A percentile compares a stretch with the other conserved stretches of the same genome.
These are phyloP conservation scores for Drosophila grimshawi DNA, from an alignment of 1,140 invertebrate genomes.

Conservation along the genomic window DNA sequence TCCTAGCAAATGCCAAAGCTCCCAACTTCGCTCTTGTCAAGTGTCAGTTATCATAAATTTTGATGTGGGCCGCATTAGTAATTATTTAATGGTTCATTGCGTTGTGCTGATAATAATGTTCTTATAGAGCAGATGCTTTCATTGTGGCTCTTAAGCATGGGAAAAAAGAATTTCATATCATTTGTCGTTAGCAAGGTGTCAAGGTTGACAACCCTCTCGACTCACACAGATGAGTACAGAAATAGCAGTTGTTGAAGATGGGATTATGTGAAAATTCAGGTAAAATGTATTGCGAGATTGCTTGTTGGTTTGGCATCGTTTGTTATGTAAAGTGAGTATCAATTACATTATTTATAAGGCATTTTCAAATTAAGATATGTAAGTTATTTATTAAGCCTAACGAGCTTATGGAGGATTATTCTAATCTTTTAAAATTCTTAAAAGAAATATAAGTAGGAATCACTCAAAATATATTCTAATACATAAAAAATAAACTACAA, in stretches of 20 bases:
- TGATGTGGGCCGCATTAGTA: slow-evolving; percentile 52
- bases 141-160: background rate
- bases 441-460: no score
- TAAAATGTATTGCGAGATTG: background rate
- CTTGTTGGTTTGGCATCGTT: background rate
- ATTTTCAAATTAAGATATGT: no score
- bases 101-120: slow-evolving; percentile 3
- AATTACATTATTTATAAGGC: no score
- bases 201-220: background rate
- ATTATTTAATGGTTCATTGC: slow-evolving; percentile 67
- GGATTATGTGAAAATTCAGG: background rate
- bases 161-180: background rate
- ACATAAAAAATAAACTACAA: no score
- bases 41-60: slow-evolving; percentile 43
- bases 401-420: no score
- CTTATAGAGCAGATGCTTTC: slow-evolving; percentile 1
- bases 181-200: slow-evolving; percentile 6
- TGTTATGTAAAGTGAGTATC: no score
- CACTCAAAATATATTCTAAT: no score
- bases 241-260: background rate
- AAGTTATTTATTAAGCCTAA: no score
- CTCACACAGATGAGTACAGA: background rate
- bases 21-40: slow-evolving; percentile 18
- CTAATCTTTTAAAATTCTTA: no score
- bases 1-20: slow-evolving; percentile 12